Percentiles rank a stretch among this genome's conserved stretches.
Evolutionary conservation across 2,797 vertebrate genomes (phyloP).

Genomic region (Scyliorhinus canicula): DNA sequence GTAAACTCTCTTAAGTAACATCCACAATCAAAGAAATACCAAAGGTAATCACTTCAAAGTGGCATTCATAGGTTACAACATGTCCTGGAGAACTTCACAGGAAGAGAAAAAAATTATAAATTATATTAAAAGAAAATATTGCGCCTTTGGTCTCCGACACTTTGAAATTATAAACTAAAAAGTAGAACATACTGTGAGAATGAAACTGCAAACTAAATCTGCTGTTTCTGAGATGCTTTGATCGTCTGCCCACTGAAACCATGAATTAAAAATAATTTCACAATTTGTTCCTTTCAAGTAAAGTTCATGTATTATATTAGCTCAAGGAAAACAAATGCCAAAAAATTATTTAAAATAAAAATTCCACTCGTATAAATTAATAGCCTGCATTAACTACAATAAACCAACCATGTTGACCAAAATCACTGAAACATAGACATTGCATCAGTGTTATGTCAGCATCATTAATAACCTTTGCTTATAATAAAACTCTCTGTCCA

Average conservation of each 20-base stretch:
- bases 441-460: neutral
- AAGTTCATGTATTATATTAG: neutral
- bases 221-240: neutral
- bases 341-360: slow-evolving; percentile 21
- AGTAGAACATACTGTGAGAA: neutral
- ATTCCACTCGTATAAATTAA: neutral
- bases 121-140: neutral
- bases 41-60: neutral
- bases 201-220: slow-evolving; percentile 4
- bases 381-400: neutral
- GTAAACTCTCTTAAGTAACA: neutral
- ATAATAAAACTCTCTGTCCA: neutral
- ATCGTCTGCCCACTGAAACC: neutral
- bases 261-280: slow-evolving; percentile 1
- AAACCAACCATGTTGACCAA: neutral
- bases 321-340: neutral
- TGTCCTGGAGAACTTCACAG: slow-evolving; percentile 3
- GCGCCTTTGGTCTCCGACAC: neutral
- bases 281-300: slow-evolving; percentile 14
- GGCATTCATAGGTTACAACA: neutral
- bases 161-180: slow-evolving; percentile 13
- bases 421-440: neutral
- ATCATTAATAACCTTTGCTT: neutral
- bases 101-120: neutral
- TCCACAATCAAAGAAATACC: neutral